A percentile compares a stretch with the other conserved stretches of the same genome.
Evolutionary conservation across 2,797 vertebrate genomes (phyloP).

Genomic region (Pseudochromis fuscus): DNA sequence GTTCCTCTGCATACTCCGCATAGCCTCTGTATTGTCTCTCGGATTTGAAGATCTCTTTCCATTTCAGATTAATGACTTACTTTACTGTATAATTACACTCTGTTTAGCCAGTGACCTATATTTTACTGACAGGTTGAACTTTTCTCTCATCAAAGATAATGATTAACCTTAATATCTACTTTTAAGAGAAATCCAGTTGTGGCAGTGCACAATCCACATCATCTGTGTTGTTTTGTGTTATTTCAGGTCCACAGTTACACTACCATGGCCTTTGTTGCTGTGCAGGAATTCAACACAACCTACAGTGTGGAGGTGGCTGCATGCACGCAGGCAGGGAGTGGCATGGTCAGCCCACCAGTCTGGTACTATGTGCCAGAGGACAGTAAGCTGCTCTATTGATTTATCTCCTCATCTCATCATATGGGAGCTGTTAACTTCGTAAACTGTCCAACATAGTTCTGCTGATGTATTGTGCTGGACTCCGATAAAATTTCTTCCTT

Average conservation of each 20-base stretch:
- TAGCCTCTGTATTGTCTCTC: no score
- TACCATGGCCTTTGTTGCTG: constrained; percentile 65
- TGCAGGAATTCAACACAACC: constrained; percentile 88
- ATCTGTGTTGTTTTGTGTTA: constrained; percentile 42
- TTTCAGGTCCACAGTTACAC: constrained; percentile 80
- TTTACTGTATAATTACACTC: not conserved
- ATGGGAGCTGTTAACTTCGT: constrained; percentile 19
- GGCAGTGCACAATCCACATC: not conserved
- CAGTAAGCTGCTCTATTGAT: constrained; percentile 83
- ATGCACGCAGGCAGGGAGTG: constrained; percentile 89
- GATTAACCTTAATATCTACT: constrained; percentile 20
- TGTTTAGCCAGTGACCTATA: not conserved
- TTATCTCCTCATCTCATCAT: constrained; percentile 45
- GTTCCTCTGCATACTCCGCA: constrained; percentile 10
- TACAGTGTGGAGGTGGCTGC: constrained; percentile 91
- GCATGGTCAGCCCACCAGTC: constrained; percentile 87
- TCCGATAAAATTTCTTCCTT: constrained; percentile 13
- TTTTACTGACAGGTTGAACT: constrained; percentile 4
- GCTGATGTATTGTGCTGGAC: constrained; percentile 11
- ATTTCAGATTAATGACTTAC: constrained; percentile 6
- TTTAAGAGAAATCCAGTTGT: not conserved
- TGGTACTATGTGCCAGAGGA: constrained; percentile 84
- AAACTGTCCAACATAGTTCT: constrained; percentile 12
- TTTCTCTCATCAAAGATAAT: constrained; percentile 21
- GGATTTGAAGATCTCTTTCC: not conserved